Conservation (phyloP, 2,888 invertebrate species). For the Athetis lepigone region DNA sequence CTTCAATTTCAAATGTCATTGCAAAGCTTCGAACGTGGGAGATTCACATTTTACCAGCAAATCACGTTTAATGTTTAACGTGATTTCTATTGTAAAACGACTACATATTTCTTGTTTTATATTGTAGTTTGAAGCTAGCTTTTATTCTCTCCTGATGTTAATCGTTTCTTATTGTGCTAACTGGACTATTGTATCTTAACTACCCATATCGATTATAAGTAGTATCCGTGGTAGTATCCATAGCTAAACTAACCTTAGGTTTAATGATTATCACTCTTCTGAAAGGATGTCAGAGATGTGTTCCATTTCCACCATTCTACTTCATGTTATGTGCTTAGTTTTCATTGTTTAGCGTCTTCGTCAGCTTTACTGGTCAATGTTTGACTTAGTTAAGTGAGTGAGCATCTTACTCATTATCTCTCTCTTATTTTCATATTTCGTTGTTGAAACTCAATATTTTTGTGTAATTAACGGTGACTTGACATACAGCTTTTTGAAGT, state of each 20-base stretch:
- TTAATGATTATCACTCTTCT: slow-evolving; percentile 13
- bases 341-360: background rate
- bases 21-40: slow-evolving; percentile 79
- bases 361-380: slow-evolving; percentile 26
- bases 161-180: slow-evolving; percentile 31
- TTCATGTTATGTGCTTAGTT: background rate
- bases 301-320: background rate
- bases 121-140: slow-evolving; percentile 33
- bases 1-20: slow-evolving; percentile 84
- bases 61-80: slow-evolving; percentile 67
- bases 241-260: too few species aligned
- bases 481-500: background rate
- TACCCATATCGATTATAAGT: slow-evolving; percentile 24
- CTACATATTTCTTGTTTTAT: slow-evolving; percentile 59
- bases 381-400: slow-evolving; percentile 16
- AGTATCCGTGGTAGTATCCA: too few species aligned
- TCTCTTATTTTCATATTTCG: slow-evolving; percentile 3
- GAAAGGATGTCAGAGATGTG: background rate
- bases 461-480: background rate
- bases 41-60: slow-evolving; percentile 80
- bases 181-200: slow-evolving; percentile 33
- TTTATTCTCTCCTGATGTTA: slow-evolving; percentile 41
- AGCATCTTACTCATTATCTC: slow-evolving; percentile 3
- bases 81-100: slow-evolving; percentile 56
- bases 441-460: slow-evolving; percentile 20